A percentile compares a stretch with the other conserved stretches of the same genome.
These are phyloP conservation scores for Lomographa bimaculata DNA, from an alignment of 2,888 invertebrate genomes.

Conservation along the genomic window DNA sequence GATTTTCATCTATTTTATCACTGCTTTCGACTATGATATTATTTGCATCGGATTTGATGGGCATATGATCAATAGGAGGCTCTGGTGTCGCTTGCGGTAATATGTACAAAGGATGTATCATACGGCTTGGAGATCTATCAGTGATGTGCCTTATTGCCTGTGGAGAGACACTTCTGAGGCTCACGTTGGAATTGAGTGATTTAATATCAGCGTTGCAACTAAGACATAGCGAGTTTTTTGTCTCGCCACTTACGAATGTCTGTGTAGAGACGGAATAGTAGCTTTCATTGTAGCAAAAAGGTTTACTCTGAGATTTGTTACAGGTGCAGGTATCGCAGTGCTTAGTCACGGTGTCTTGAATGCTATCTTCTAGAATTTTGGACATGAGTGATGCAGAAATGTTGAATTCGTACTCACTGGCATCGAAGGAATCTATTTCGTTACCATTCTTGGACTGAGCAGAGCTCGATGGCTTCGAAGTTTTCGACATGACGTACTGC, in stretches of 20 bases:
- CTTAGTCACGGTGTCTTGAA: slow-evolving; percentile 90
- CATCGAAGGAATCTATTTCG: slow-evolving; percentile 79
- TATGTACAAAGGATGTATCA: slow-evolving; percentile 60
- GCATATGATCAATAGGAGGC: slow-evolving; percentile 38
- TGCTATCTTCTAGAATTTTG: slow-evolving; percentile 94
- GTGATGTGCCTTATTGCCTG: slow-evolving; percentile 61
- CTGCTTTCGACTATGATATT: slow-evolving; percentile 42
- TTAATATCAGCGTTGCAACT: slow-evolving; percentile 85
- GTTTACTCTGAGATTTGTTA: slow-evolving; percentile 79
- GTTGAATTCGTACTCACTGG: slow-evolving; percentile 86
- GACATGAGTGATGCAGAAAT: slow-evolving; percentile 95
- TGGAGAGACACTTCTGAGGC: slow-evolving; percentile 66
- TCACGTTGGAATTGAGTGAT: slow-evolving; percentile 66
- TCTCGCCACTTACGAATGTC: slow-evolving; percentile 77
- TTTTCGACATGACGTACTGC: slow-evolving; percentile 88
- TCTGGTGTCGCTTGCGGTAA: slow-evolving; percentile 53
- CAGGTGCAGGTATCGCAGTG: slow-evolving; percentile 94
- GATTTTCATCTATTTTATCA: slow-evolving; percentile 44
- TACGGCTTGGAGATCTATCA: slow-evolving; percentile 53
- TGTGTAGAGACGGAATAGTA: slow-evolving; percentile 86
- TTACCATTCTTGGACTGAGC: slow-evolving; percentile 61
- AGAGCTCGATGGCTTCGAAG: slow-evolving; percentile 69
- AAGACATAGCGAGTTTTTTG: slow-evolving; percentile 80
- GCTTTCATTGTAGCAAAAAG: slow-evolving; percentile 79
- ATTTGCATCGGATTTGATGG: slow-evolving; percentile 6